Percentiles rank a stretch among this genome's conserved stretches.
These are phyloP conservation scores for Coregonus sp. DNA, from an alignment of 2,797 vertebrate species.

Conservation along the genomic window DNA sequence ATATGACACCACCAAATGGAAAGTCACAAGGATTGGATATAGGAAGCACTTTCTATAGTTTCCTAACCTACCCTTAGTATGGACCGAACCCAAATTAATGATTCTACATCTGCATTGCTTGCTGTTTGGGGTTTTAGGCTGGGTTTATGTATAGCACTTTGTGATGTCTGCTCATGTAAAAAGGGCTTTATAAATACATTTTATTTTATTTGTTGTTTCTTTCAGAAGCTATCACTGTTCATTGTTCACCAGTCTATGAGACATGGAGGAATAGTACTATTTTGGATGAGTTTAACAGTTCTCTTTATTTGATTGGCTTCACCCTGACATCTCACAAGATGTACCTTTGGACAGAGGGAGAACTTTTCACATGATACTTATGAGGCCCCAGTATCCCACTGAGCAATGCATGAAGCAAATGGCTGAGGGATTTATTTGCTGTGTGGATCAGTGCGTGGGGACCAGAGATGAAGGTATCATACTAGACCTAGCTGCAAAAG, in stretches of 20 bases:
- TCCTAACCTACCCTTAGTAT: no score
- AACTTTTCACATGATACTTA: no score
- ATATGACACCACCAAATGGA: no score
- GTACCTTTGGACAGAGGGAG: neutral
- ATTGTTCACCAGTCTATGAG: neutral
- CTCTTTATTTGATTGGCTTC: neutral
- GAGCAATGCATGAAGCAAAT: conserved; percentile 40
- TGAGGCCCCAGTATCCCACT: neutral
- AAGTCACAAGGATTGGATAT: no score
- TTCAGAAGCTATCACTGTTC: neutral
- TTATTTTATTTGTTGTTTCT: neutral
- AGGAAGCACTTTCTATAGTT: no score
- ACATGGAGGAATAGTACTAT: neutral
- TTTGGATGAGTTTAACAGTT: neutral
- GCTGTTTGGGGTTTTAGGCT: no score
- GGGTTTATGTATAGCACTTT: no score
- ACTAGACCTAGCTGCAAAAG: conserved; percentile 46
- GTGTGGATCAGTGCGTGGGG: conserved; percentile 54
- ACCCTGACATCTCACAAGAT: conserved; percentile 33
- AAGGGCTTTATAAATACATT: neutral
- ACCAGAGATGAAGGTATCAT: conserved; percentile 39
- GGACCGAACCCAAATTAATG: no score
- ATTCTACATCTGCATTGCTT: no score
- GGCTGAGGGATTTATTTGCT: conserved; percentile 51
- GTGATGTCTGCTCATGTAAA: no score